Conservation (phyloP, 2,113 vertebrate species). For the Menura novaehollandiae region DNA sequence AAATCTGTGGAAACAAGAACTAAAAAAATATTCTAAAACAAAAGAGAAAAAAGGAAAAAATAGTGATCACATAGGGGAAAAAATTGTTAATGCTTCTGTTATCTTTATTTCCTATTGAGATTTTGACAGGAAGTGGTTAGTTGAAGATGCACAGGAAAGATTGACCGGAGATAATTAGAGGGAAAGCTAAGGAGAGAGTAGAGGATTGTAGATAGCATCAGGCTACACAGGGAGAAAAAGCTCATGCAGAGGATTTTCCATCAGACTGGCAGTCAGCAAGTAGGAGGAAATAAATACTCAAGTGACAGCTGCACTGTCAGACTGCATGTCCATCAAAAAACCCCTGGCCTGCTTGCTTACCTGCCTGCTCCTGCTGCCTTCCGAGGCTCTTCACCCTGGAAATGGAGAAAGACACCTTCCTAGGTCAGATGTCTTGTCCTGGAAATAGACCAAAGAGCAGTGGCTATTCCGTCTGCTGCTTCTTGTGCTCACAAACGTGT, state of each 20-base stretch:
- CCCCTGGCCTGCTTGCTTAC: fast-evolving
- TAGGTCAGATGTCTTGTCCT: fast-evolving
- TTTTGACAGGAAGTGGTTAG: neutral
- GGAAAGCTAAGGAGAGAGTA: neutral
- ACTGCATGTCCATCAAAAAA: neutral
- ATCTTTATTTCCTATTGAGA: neutral
- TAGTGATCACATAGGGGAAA: fast-evolving
- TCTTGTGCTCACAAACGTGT: neutral
- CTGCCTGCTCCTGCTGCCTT: neutral
- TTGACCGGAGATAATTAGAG: neutral
- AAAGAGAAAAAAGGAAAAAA: neutral
- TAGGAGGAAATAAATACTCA: neutral
- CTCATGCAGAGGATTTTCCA: neutral
- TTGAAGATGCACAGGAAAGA: neutral
- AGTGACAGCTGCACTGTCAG: neutral
- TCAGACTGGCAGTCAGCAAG: fast-evolving
- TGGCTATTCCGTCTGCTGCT: neutral
- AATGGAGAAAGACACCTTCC: neutral
- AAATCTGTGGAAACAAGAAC: neutral
- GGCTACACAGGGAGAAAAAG: neutral
- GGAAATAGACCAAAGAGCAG: neutral
- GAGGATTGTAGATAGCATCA: neutral
- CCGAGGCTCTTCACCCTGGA: neutral
- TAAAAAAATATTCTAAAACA: neutral
- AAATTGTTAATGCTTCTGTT: neutral